phyloP scores from a whole-genome alignment of 2,113 vertebrate genomes.

The Bungarus multicinctus region DNA sequence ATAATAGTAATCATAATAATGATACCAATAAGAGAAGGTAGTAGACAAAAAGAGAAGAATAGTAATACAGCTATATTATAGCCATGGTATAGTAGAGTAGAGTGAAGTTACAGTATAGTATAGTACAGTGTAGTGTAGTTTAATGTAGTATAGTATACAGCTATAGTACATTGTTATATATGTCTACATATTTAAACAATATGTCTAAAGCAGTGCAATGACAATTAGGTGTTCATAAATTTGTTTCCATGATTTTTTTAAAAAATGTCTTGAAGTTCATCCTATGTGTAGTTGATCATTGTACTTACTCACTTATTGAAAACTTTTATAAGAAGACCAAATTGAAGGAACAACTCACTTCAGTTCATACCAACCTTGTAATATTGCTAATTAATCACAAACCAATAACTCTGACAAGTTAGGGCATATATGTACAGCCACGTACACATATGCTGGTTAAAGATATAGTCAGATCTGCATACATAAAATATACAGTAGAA shows the following conservation, averaged over 20 bases:
- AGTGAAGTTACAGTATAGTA: no score
- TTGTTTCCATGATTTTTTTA: constrained; percentile 5
- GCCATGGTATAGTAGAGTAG: background rate
- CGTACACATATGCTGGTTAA: background rate
- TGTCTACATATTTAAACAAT: background rate
- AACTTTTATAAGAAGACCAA: background rate
- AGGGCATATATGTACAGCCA: background rate
- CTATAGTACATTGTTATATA: background rate
- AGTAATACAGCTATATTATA: background rate
- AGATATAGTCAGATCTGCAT: background rate
- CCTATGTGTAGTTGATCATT: background rate
- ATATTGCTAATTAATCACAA: background rate
- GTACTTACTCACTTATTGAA: background rate
- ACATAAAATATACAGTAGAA: background rate
- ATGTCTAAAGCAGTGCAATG: background rate
- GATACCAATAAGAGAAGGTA: background rate
- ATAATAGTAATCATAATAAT: background rate
- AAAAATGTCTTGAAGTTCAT: background rate
- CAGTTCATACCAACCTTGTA: background rate
- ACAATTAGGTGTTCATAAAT: background rate
- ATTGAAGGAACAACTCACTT: background rate
- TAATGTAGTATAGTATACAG: background rate
- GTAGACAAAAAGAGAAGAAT: background rate
- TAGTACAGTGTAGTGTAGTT: no score
- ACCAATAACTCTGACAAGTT: background rate